Evolutionary conservation across 2,797 vertebrate species (phyloP).

Genomic region (Alectoris magna): DNA sequence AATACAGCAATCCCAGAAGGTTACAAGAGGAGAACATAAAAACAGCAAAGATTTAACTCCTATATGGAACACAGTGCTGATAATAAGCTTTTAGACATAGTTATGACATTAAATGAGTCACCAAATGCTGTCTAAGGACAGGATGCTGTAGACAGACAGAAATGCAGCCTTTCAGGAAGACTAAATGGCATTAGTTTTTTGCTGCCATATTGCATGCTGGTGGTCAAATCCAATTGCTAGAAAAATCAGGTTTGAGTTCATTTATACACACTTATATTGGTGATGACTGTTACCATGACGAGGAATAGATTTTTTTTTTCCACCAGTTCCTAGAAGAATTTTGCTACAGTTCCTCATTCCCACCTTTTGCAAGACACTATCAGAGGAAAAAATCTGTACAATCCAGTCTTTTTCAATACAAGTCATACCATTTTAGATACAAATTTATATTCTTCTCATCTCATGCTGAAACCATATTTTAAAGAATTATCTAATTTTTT

Average conservation of each 20-base stretch:
- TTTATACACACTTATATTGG: neutral
- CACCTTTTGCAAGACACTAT: neutral
- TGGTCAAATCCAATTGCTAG: neutral
- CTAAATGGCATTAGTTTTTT: neutral
- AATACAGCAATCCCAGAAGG: neutral
- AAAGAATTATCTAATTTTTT: neutral
- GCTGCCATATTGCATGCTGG: neutral
- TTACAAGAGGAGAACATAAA: neutral
- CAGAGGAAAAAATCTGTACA: neutral
- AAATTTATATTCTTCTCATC: neutral
- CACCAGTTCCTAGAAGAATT: neutral
- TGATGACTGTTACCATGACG: neutral
- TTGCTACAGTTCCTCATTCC: neutral
- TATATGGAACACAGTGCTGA: conserved; percentile 8
- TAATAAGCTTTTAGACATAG: conserved; percentile 52
- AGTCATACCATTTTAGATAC: neutral
- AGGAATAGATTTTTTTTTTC: neutral
- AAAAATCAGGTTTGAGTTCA: neutral
- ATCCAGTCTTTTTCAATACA: neutral
- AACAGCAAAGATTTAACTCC: neutral
- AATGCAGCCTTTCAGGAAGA: neutral
- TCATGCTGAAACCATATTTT: neutral
- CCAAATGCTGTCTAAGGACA: conserved; percentile 49
- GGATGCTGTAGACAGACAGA: conserved; percentile 9
- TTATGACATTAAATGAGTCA: conserved; percentile 49